Conservation (phyloP, 1,140 invertebrate species). For the Micrasema longulum region DNA sequence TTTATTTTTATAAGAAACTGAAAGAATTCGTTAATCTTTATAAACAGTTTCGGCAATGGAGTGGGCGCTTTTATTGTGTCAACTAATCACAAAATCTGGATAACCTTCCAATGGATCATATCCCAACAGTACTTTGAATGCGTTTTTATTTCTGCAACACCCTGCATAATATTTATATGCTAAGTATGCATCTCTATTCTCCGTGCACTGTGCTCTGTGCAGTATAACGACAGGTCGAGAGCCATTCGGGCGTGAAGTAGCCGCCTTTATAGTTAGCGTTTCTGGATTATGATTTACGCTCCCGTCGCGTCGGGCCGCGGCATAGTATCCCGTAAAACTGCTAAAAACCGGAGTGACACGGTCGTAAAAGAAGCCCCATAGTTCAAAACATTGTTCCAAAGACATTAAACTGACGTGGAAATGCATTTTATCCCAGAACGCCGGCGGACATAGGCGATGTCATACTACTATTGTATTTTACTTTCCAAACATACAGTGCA, state of each 20-base stretch:
- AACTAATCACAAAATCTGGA: too few species aligned
- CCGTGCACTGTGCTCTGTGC: neutral
- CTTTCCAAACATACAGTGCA: too few species aligned
- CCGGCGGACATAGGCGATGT: conserved; percentile 5
- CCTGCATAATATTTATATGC: too few species aligned
- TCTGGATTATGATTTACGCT: conserved; percentile 33
- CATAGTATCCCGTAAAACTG: conserved; percentile 22
- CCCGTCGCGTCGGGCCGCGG: conserved; percentile 8
- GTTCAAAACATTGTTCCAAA: conserved; percentile 38
- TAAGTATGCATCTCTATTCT: too few species aligned
- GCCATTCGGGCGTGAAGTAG: conserved; percentile 26
- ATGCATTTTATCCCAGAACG: conserved; percentile 29
- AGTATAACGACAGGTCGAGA: conserved; percentile 7
- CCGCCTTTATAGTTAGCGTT: conserved; percentile 32
- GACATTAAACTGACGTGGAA: conserved; percentile 28
- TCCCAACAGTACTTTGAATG: too few species aligned
- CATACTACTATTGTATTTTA: neutral
- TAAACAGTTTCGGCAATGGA: too few species aligned
- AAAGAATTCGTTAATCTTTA: too few species aligned
- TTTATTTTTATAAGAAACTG: too few species aligned
- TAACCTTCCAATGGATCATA: too few species aligned
- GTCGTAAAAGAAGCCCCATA: conserved; percentile 36
- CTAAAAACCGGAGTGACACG: conserved; percentile 37
- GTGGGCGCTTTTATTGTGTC: too few species aligned
- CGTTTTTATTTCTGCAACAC: too few species aligned